Evolutionary conservation across 2,113 vertebrate genomes (phyloP).

Genomic region (Saimiri boliviensis): DNA sequence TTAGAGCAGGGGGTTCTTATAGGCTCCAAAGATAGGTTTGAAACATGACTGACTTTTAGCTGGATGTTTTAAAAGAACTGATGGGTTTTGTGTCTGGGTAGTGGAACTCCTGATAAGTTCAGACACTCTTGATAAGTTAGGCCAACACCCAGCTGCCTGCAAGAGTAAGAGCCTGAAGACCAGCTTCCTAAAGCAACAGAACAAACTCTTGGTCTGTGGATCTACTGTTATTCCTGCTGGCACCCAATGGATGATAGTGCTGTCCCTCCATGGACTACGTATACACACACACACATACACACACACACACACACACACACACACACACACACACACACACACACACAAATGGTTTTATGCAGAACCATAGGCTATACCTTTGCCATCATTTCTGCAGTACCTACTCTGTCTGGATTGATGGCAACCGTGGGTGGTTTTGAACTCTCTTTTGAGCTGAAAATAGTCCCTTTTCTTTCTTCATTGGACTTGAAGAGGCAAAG

Average conservation of each 20-base stretch:
- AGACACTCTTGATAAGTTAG: neutral
- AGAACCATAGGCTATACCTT: neutral
- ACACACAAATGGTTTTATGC: neutral
- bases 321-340: neutral
- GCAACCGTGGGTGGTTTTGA: neutral
- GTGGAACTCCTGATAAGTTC: neutral
- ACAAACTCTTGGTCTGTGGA: neutral
- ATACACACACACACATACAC: neutral
- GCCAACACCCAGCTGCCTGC: neutral
- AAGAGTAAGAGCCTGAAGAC: neutral
- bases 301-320: neutral
- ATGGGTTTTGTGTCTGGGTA: neutral
- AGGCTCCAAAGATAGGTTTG: neutral
- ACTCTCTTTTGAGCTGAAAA: neutral
- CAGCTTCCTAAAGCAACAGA: neutral
- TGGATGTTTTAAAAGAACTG: neutral
- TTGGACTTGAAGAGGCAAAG: neutral
- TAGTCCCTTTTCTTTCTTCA: neutral
- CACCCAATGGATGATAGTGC: neutral
- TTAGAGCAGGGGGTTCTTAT: neutral
- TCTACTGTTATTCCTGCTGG: neutral
- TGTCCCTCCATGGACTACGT: neutral
- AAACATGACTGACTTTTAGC: neutral
- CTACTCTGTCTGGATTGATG: neutral
- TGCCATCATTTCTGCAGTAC: neutral